Base-by-base conservation (phyloP, 2,797 vertebrate genomes). In the Anguilla obscura region DNA sequence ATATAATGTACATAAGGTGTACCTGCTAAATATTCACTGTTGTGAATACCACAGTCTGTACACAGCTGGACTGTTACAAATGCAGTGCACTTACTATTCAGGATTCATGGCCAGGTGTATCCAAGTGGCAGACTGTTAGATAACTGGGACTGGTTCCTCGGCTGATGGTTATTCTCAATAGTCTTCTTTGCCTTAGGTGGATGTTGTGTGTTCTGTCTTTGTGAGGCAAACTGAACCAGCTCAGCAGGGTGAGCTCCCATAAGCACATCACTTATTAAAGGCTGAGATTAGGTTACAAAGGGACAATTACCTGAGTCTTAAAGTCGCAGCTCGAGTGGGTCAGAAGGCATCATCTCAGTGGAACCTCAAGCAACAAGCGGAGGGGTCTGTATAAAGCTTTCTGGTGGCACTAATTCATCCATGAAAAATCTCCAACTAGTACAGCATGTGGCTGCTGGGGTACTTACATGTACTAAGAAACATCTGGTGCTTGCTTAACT, bases 11-110 rank as follows among this genome's bases (percentile, higher is more conserved):
- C n/a, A 71, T 18, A 86, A 1, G 3, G 27, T 33, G 12, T 10
- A 33, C 58, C 4, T 86, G 14, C 56, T 18, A 33, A 14, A 54
- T 84, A 87, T 58, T 14, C 8, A 60, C 27, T 36, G 16, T 8
- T 63, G 3, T 66, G n/a, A 40, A 66, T 56, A 24, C 6, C 0
- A 60, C 14, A 36, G 45, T 58, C 24, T 69, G 14, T 16, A 1
- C 8, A 87, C 16, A 84, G 30, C 54, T 71, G 5, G 9, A 58
- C n/a, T 30, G 24, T 21, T 36, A 88, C 16, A 85, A 30, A 0
- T 10, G 12, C 18, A 36, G 0, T 9, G 36, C 92, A 96, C 96
- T 96, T 92, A 97, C 96, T 97, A 97, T 89, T 97, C 96, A 80
- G 96, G 96, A 92, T 96, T 96, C 96, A 97, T 96, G 90, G 84